A percentile compares a stretch with the other conserved stretches of the same genome.
phyloP scores from a whole-genome alignment of 2,888 invertebrate genomes.

The Eristalis pertinax region DNA sequence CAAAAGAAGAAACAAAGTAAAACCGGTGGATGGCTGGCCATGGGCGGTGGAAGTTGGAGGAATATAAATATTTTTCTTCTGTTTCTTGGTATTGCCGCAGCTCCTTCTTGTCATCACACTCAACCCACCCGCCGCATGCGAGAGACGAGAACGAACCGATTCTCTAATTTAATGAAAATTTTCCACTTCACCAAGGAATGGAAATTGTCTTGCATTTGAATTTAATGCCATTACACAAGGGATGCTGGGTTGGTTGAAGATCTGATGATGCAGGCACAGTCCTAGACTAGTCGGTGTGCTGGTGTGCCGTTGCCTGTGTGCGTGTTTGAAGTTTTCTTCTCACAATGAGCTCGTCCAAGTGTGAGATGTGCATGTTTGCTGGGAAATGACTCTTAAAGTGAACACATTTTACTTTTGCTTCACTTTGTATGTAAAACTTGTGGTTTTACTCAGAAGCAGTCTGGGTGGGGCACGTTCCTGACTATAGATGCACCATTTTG shows the following conservation, averaged over 20 bases:
- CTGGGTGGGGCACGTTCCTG: not conserved
- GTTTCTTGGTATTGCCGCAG: not conserved
- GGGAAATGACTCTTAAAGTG: not conserved
- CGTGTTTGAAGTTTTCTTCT: not conserved
- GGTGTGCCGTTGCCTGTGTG: too few relatives aligned
- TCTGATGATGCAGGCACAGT: conserved; percentile 6
- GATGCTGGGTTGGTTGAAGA: not conserved
- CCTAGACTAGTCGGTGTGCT: not conserved
- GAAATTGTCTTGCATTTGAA: conserved; percentile 68
- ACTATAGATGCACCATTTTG: not conserved
- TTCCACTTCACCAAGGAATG: conserved; percentile 79
- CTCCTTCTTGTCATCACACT: not conserved
- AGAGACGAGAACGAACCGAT: conserved; percentile 58
- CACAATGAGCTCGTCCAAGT: not conserved
- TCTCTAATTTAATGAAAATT: conserved; percentile 81
- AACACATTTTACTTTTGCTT: not conserved
- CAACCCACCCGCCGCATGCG: not conserved
- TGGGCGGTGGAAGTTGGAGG: not conserved
- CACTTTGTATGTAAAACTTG: not conserved
- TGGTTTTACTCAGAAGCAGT: not conserved
- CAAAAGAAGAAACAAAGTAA: conserved; percentile 18
- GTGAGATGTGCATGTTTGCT: not conserved
- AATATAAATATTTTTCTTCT: conserved; percentile 19
- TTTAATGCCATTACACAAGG: conserved; percentile 36
- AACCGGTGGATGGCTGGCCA: not conserved